Conservation (phyloP, 2,797 vertebrate species). For the Schizothorax lantsangensis region DNA sequence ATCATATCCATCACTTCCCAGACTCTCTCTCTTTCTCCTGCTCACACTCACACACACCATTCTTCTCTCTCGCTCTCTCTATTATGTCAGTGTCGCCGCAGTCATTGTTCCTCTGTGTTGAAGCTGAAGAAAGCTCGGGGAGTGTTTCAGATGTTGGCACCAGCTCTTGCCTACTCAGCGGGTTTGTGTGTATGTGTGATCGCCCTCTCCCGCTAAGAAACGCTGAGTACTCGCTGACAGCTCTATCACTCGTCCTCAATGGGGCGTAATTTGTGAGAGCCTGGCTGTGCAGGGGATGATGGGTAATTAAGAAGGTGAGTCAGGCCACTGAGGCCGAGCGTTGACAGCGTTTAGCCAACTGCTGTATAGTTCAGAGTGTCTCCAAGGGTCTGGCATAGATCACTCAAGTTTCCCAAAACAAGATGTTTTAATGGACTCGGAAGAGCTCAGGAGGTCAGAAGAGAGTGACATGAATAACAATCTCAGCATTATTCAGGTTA, state of each 20-base stretch:
- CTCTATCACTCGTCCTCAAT: slow-evolving; percentile 81
- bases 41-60: neutral
- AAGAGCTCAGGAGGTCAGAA: slow-evolving; percentile 45
- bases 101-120: slow-evolving; percentile 30
- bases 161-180: slow-evolving; percentile 43
- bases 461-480: slow-evolving; percentile 32
- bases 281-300: slow-evolving; percentile 76
- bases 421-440: slow-evolving; percentile 45
- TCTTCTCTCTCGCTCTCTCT: slow-evolving; percentile 17
- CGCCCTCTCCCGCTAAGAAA: slow-evolving; percentile 69
- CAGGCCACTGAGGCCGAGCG: slow-evolving; percentile 69
- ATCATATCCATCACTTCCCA: slow-evolving; percentile 32
- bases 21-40: slow-evolving; percentile 27
- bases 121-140: slow-evolving; percentile 46
- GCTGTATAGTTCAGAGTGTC: slow-evolving; percentile 64
- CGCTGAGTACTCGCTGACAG: slow-evolving; percentile 81
- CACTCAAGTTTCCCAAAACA: slow-evolving; percentile 8
- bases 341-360: slow-evolving; percentile 79
- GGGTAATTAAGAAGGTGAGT: slow-evolving; percentile 84
- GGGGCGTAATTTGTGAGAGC: slow-evolving; percentile 84
- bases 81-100: slow-evolving; percentile 24
- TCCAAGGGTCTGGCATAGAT: slow-evolving; percentile 45
- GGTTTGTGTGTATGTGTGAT: slow-evolving; percentile 54
- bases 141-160: slow-evolving; percentile 39
- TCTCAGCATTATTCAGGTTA: slow-evolving; percentile 6